Percentiles rank a stretch among this genome's conserved stretches.
phyloP scores from a whole-genome alignment of 2,888 invertebrate species.

The Oscheius sp. region DNA sequence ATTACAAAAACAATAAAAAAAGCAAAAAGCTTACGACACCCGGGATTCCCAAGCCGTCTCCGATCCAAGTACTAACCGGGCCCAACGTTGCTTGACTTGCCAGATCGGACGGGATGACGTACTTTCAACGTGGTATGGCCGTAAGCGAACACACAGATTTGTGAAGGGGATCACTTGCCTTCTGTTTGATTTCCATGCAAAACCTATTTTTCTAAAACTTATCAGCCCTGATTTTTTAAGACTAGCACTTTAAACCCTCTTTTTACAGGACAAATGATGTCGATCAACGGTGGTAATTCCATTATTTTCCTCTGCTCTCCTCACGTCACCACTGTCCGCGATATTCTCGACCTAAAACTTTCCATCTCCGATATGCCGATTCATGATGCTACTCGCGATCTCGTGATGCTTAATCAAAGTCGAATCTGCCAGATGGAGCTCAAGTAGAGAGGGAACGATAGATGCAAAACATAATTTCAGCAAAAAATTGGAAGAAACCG shows the following conservation, averaged over 20 bases:
- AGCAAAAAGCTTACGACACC: too few species aligned
- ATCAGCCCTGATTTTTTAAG: neutral
- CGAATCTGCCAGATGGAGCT: conserved; percentile 66
- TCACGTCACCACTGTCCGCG: conserved; percentile 63
- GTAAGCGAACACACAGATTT: too few species aligned
- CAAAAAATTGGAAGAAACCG: conserved; percentile 64
- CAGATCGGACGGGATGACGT: too few species aligned
- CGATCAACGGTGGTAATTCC: conserved; percentile 58
- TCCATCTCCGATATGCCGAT: conserved; percentile 67
- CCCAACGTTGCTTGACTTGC: too few species aligned
- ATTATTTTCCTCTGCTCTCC: conserved; percentile 67
- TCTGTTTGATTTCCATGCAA: too few species aligned
- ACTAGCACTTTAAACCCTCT: neutral
- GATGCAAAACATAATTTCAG: conserved; percentile 39
- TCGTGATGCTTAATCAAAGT: conserved; percentile 67
- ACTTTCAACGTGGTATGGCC: too few species aligned
- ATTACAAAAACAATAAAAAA: too few species aligned
- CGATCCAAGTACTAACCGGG: too few species aligned
- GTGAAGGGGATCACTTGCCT: too few species aligned
- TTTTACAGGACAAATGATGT: conserved; percentile 63
- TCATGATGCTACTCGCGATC: conserved; percentile 67
- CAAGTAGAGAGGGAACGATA: conserved; percentile 46
- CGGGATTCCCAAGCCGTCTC: too few species aligned
- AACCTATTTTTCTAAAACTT: neutral
- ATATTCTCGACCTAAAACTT: conserved; percentile 61